Base-by-base conservation (phyloP, 2,797 vertebrate species). In the Syncerus caffer region DNA sequence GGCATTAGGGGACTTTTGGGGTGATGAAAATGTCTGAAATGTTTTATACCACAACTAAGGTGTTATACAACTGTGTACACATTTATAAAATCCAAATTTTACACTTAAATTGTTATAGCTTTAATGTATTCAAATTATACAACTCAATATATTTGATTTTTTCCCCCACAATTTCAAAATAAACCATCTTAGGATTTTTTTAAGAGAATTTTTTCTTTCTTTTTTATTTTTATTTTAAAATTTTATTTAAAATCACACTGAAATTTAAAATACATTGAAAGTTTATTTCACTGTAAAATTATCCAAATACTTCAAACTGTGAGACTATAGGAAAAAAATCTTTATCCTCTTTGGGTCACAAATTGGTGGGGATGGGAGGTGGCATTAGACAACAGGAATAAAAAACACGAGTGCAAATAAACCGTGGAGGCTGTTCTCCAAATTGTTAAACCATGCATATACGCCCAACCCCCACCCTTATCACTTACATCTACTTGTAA, bases 241-340 rank as follows among this genome's bases (percentile, higher is more conserved):
- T 38, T 71, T 38, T 71, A 71, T 71, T 71, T 71, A 12, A 38
- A 71, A 71, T 71, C 38, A 71, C 67, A 71, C 10, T 71, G 67
- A 71, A 71, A 71, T 38, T 71, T 71, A 71, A 38, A 71, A 71
- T 38, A 71, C 67, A 23, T 0, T 71, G 53, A 53, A 50, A 88
- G 34, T 95, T 93, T 67, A 78, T 91, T 93, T 87, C 79, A 93
- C 12, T 60, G 4, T 60, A 93, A 94, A 67, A 97, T 86, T 84
- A 93, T 51, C 15, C 93, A 95, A 93, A 92, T 89, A 27, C 38
- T 90, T 90, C 57, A 64, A 95, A 60, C 12, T 79, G 62, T 55
- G 85, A 34, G 53, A 14, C 0, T 60, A 2, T 42, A 51, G 42
- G 50, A 16, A 71, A 71, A 83, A 55, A 45, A 62, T 79, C 29